These are phyloP conservation scores for Acromyrmex charruanus DNA, from an alignment of 1,140 invertebrate species.

Conservation along the genomic window DNA sequence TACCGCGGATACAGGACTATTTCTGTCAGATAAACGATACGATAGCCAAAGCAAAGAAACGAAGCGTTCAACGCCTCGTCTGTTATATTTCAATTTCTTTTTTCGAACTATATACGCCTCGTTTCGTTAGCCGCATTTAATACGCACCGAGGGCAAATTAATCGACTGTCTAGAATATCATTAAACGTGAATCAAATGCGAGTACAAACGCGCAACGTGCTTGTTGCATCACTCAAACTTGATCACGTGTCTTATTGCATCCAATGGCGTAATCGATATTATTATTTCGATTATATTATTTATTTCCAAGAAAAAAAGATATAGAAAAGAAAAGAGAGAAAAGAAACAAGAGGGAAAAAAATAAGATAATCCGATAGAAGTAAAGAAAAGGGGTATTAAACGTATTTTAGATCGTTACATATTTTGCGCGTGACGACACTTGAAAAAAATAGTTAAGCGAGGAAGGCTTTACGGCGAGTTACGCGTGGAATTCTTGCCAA, in stretches of 20 bases:
- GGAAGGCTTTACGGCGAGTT: background rate
- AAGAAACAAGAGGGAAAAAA: background rate
- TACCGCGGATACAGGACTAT: background rate
- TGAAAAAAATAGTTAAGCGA: background rate
- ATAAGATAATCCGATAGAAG: background rate
- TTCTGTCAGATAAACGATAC: background rate
- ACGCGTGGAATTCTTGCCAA: constrained; percentile 25
- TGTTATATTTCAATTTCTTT: background rate
- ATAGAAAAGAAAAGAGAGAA: background rate
- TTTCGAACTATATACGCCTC: constrained; percentile 32
- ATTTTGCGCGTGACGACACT: background rate
- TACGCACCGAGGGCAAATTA: constrained; percentile 71
- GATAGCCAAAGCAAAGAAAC: background rate
- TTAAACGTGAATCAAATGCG: constrained; percentile 72
- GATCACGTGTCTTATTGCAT: constrained; percentile 12
- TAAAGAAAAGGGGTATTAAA: background rate
- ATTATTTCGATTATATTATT: no score
- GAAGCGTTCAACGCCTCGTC: background rate
- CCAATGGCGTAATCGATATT: background rate
- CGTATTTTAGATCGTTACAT: background rate
- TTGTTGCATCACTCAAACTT: constrained; percentile 64
- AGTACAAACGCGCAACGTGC: constrained; percentile 9
- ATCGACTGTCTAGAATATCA: constrained; percentile 74
- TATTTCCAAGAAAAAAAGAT: background rate
- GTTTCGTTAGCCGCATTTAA: constrained; percentile 65